Evolutionary conservation across 2,113 vertebrate genomes (phyloP).

Genomic region (Geothlypis trichas): DNA sequence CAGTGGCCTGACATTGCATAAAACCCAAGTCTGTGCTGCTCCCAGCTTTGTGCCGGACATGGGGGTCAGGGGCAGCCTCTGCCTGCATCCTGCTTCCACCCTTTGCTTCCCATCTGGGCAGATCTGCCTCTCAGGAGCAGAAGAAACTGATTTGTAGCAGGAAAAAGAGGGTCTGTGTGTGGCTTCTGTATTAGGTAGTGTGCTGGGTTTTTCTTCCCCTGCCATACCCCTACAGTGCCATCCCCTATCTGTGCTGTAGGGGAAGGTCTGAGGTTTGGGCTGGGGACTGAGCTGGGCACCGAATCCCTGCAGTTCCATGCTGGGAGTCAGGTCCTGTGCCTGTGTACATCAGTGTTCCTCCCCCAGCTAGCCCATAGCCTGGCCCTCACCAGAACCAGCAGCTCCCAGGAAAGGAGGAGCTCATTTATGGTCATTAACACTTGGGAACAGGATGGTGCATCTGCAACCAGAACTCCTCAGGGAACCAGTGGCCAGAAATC

Average conservation of each 20-base stretch:
- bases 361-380: neutral
- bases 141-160: neutral
- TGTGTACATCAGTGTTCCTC: neutral
- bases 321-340: neutral
- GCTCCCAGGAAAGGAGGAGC: rapidly evolving
- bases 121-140: neutral
- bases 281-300: neutral
- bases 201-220: neutral
- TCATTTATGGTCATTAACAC: neutral
- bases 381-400: neutral
- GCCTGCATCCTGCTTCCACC: neutral
- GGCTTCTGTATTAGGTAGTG: neutral
- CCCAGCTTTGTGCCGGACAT: rapidly evolving
- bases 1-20: neutral
- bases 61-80: neutral
- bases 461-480: neutral
- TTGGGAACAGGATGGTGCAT: neutral
- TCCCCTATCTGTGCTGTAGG: too few relatives aligned
- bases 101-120: neutral
- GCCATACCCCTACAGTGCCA: rapidly evolving
- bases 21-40: rapidly evolving
- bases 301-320: neutral
- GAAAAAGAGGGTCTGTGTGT: too few relatives aligned
- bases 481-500: neutral
- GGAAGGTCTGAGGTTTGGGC: neutral